Conservation (phyloP, 2,888 invertebrate species). For the Rotaria socialis region DNA sequence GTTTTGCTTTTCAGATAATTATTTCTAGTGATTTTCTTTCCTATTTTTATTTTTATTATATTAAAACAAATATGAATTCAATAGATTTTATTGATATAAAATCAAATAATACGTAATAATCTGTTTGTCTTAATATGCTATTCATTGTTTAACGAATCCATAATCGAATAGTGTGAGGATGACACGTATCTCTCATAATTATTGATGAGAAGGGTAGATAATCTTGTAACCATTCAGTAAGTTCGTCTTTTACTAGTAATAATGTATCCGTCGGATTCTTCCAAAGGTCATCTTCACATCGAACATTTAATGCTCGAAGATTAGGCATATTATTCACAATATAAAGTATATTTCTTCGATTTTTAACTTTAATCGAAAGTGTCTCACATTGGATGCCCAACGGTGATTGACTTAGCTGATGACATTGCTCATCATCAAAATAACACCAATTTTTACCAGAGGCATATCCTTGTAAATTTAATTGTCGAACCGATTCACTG, state of each 20-base stretch:
- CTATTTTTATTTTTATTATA: no score
- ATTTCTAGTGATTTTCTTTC: no score
- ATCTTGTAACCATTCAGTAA: not conserved
- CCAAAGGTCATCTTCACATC: not conserved
- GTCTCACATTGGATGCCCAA: not conserved
- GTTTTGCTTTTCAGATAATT: no score
- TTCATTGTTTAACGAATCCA: not conserved
- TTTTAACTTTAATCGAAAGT: not conserved
- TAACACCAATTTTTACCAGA: not conserved
- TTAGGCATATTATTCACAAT: not conserved
- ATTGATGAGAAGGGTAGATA: not conserved
- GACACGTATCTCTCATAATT: not conserved
- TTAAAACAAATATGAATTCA: no score
- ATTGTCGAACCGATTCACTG: not conserved
- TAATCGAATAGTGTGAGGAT: not conserved
- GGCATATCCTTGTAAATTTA: not conserved
- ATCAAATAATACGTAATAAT: no score
- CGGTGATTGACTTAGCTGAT: not conserved
- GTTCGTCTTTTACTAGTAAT: not conserved
- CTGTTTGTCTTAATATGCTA: no score
- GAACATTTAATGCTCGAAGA: conserved; percentile 2
- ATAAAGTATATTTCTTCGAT: not conserved
- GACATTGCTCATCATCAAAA: not conserved
- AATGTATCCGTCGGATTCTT: not conserved
- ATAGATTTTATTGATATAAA: no score